These are phyloP conservation scores for Echiichthys vipera DNA, from an alignment of 2,797 vertebrate species.

Conservation along the genomic window DNA sequence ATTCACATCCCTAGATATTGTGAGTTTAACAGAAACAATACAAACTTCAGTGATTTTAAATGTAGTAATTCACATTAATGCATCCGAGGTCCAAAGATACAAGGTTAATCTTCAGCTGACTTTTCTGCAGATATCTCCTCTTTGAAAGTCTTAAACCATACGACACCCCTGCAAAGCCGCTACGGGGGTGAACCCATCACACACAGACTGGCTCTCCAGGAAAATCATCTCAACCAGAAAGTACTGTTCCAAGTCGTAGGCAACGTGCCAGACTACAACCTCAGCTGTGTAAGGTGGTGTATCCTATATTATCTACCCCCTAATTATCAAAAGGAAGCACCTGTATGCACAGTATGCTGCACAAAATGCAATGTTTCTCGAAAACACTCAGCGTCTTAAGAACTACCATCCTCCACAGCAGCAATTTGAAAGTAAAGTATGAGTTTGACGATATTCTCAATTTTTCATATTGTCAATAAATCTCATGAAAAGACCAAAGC, in stretches of 20 bases:
- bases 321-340: conserved; percentile 19
- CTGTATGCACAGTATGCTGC: background rate
- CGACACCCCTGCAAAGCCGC: conserved; percentile 56
- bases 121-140: conserved; percentile 78
- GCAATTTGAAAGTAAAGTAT: background rate
- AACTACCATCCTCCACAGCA: background rate
- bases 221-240: conserved; percentile 70
- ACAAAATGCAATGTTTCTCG: background rate
- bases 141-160: conserved; percentile 78
- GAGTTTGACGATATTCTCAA: background rate
- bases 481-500: background rate
- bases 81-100: background rate
- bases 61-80: background rate
- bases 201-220: conserved; percentile 65
- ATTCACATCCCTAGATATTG: conserved; percentile 77
- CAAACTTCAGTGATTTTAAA: background rate
- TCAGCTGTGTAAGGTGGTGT: conserved; percentile 78
- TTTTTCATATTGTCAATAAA: background rate
- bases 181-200: conserved; percentile 2
- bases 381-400: background rate
- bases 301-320: background rate
- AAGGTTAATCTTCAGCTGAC: background rate
- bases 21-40: conserved; percentile 59
- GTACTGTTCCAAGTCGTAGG: conserved; percentile 75
- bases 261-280: conserved; percentile 70